These are phyloP conservation scores for Melanostoma mellinum DNA, from an alignment of 2,888 invertebrate species.

Conservation along the genomic window DNA sequence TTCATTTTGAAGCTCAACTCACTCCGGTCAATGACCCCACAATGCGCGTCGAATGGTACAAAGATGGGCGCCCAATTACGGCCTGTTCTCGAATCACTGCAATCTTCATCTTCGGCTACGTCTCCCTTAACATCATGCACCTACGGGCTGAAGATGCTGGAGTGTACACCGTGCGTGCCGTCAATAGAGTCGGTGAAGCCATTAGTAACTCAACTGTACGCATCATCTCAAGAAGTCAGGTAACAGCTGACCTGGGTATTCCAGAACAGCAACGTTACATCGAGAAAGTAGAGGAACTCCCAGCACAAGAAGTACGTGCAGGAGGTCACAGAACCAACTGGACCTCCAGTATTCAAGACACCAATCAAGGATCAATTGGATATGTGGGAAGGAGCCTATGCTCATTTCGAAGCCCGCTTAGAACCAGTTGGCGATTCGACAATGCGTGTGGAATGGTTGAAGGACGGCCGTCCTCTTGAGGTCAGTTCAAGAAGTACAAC, in stretches of 20 bases:
- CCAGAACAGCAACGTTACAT: slow-evolving; percentile 95
- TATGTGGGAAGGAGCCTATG: slow-evolving; percentile 95
- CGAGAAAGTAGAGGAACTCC: slow-evolving; percentile 91
- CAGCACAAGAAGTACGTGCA: slow-evolving; percentile 91
- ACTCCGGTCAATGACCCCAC: slow-evolving; percentile 96
- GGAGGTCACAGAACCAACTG: slow-evolving; percentile 90
- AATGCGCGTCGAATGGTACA: slow-evolving; percentile 97
- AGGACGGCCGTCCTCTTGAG: slow-evolving; percentile 94
- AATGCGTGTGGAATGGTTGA: slow-evolving; percentile 95
- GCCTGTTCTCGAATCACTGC: slow-evolving; percentile 98
- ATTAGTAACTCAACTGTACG: slow-evolving; percentile 90
- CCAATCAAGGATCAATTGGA: slow-evolving; percentile 93
- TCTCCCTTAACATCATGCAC: slow-evolving; percentile 98
- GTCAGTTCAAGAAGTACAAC: slow-evolving; percentile 96
- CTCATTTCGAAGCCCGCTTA: slow-evolving; percentile 96
- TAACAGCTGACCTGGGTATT: slow-evolving; percentile 93
- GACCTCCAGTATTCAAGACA: slow-evolving; percentile 93
- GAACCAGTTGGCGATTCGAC: slow-evolving; percentile 96
- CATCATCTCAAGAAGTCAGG: slow-evolving; percentile 90
- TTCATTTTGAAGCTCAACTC: slow-evolving; percentile 95
- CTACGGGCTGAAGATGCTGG: slow-evolving; percentile 99
- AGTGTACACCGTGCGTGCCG: slow-evolving; percentile 95
- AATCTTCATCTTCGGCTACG: slow-evolving; percentile 99
- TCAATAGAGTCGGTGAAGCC: slow-evolving; percentile 95
- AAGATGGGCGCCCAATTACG: slow-evolving; percentile 96